These are phyloP conservation scores for Anticlea derivata DNA, from an alignment of 2,888 invertebrate genomes.

Conservation along the genomic window DNA sequence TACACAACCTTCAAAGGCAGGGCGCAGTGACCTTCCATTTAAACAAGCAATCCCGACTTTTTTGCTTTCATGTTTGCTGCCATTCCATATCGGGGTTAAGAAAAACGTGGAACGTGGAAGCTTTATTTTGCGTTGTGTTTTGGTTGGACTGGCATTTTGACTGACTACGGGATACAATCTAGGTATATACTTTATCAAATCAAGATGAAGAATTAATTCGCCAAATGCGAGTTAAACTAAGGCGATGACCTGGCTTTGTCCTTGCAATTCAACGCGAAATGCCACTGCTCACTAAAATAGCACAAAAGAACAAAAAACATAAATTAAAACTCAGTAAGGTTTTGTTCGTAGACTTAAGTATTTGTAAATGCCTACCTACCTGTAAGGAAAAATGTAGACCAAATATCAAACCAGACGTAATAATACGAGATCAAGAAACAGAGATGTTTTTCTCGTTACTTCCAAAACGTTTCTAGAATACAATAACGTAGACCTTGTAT, in stretches of 20 bases:
- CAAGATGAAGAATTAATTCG: too few species aligned
- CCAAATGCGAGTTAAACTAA: too few species aligned
- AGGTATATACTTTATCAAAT: too few species aligned
- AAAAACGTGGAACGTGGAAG: neutral
- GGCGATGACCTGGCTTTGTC: too few species aligned
- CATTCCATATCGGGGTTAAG: neutral
- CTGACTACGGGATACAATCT: too few species aligned
- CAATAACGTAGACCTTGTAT: constrained; percentile 19
- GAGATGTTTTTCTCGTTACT: constrained; percentile 4
- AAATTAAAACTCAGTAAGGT: too few species aligned
- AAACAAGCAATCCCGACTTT: constrained; percentile 18
- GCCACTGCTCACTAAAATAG: too few species aligned
- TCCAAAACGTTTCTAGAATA: constrained; percentile 6
- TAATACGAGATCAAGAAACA: constrained; percentile 11
- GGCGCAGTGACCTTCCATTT: constrained; percentile 13
- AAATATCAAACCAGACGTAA: constrained; percentile 1
- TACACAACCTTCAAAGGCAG: constrained; percentile 19
- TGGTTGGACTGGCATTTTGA: too few species aligned
- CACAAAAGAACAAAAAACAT: too few species aligned
- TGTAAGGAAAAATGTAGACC: neutral
- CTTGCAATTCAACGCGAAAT: too few species aligned
- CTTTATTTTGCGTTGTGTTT: neutral
- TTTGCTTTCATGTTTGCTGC: constrained; percentile 6
- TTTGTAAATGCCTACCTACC: neutral
- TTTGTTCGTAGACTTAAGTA: too few species aligned